These are phyloP conservation scores for Drosophila mimica DNA, from an alignment of 2,888 invertebrate species.

Conservation along the genomic window DNA sequence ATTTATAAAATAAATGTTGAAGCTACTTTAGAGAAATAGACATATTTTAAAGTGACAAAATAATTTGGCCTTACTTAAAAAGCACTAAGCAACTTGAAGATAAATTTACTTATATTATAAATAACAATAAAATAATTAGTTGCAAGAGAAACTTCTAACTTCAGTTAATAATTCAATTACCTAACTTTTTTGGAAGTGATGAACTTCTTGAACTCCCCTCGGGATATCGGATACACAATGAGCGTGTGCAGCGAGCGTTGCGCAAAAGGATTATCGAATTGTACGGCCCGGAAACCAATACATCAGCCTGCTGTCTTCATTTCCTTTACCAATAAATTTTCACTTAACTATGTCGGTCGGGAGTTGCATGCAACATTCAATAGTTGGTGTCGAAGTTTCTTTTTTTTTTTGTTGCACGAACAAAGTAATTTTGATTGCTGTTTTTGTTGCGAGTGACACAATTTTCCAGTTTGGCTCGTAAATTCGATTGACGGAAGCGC, in stretches of 20 bases:
- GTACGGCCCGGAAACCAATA: conserved; percentile 70
- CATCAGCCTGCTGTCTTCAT: conserved; percentile 68
- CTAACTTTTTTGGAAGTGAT: accelerated
- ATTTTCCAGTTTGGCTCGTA: conserved; percentile 74
- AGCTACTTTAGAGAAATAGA: background rate
- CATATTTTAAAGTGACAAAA: too few relatives aligned
- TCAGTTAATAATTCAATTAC: background rate
- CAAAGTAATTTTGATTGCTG: background rate
- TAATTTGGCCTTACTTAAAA: background rate
- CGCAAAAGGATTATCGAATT: conserved; percentile 73
- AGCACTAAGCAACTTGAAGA: accelerated
- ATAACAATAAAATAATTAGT: background rate
- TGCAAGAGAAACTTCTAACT: background rate
- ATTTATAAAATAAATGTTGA: background rate
- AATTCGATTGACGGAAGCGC: conserved; percentile 76
- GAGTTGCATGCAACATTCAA: conserved; percentile 54
- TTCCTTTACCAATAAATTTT: conserved; percentile 76
- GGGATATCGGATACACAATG: background rate
- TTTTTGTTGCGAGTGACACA: conserved; percentile 63
- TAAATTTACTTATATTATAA: background rate
- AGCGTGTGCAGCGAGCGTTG: conserved; percentile 36
- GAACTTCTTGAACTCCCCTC: conserved; percentile 19
- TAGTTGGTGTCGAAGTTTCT: conserved; percentile 11
- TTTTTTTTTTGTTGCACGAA: background rate
- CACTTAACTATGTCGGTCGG: conserved; percentile 74